Evolutionary conservation across 2,797 vertebrate species (phyloP), one percentile per base, ranked within the genome.

Genomic region (Macropodus opercularis): DNA sequence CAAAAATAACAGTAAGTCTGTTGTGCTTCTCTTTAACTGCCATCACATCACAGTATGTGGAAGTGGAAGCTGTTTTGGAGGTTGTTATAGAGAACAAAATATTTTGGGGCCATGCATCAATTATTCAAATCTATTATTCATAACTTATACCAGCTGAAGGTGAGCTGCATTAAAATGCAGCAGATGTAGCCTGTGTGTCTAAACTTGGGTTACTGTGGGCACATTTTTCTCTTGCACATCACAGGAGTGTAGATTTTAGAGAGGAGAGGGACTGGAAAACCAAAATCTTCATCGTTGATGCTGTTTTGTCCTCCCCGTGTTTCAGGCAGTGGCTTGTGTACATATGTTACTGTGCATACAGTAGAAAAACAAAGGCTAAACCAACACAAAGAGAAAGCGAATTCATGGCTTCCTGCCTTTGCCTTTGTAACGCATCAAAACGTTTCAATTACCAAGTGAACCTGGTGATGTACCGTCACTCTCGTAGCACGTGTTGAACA

Each of bases 1-100:
- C 38, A 46, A 50, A 67, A 66, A 67, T 53, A 76, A 14, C 0
- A 38, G 27, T 52, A 6, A 14, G 68, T 54, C 57, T 49, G 18
- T 88, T 90, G 85, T 89, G 87, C 86, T 89, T 88, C 80, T 85
- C 58, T 54, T 44, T 65, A 35, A 58, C 58, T 58, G 58, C 36
- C 53, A 32, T 77, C 52, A 49, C 44, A 68, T 64, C 17, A 46
- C 47, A 27, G 14, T 29, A 22, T 18, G 9, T 44, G 5, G 31
- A 18, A 36, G 17, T 59, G 62, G 5, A 54, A 47, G 27, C 51
- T 43, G 47, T 46, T 69, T 13, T 34, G 6, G 4, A 35, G 6
- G 15, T 11, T 15, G 6, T 31, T 9, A 7, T 29, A 17, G 60
- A 31, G 40, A 31, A 24, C 1, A 19, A 22, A 26, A 26, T 17